These are phyloP conservation scores for Umimayanthus chanpuru DNA, from an alignment of 92 coral and sea anemone genomes.

Conservation along the genomic window DNA sequence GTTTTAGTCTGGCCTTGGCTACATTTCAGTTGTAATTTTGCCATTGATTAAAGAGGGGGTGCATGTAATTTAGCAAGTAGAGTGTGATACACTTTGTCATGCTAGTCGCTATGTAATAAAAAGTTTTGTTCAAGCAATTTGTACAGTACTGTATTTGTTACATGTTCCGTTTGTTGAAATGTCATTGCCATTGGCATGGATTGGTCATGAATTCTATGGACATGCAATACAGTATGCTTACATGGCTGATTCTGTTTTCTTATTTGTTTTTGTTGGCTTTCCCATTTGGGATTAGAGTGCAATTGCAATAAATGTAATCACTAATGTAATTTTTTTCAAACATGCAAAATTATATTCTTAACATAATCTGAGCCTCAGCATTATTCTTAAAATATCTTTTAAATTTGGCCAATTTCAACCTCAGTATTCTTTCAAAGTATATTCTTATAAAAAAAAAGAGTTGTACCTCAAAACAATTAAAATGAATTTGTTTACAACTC, in stretches of 20 bases:
- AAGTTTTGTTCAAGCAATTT: constrained; percentile 16
- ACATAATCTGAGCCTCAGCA: not conserved
- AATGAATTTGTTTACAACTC: too few species aligned
- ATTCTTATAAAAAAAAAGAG: too few species aligned
- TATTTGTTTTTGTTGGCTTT: too few species aligned
- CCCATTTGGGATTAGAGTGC: not conserved
- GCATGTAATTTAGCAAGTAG: constrained; percentile 2
- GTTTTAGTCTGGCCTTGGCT: constrained; percentile 18
- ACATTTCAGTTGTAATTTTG: constrained; percentile 18
- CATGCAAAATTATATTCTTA: constrained; percentile 24
- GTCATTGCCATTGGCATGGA: not conserved
- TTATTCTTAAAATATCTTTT: not conserved
- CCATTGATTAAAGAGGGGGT: not conserved
- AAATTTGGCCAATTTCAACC: constrained; percentile 35
- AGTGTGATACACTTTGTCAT: not conserved
- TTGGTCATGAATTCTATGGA: constrained; percentile 17
- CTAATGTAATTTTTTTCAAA: constrained; percentile 25
- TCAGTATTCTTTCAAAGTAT: constrained; percentile 8
- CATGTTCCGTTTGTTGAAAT: constrained; percentile 21
- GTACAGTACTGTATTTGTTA: constrained; percentile 14
- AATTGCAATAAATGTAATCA: constrained; percentile 15
- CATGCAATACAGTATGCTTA: too few species aligned
- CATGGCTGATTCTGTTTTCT: too few species aligned
- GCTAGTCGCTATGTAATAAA: not conserved
- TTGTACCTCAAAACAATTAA: too few species aligned